Evolutionary conservation across 2,113 vertebrate species (phyloP), one percentile per base, ranked within the genome.

Genomic region (Rousettus leschenaultii): DNA sequence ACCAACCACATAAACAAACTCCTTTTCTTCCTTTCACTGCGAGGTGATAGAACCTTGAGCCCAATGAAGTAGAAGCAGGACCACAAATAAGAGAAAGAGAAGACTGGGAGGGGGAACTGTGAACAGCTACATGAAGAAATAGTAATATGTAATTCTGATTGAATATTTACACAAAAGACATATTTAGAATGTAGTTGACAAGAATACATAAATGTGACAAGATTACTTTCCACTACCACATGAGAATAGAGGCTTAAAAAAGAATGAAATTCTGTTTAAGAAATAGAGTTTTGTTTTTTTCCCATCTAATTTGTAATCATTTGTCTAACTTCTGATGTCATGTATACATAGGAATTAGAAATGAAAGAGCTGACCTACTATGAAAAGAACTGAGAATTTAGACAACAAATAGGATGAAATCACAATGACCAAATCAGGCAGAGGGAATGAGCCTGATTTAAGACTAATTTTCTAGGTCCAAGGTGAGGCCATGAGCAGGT

Each of bases 291-390:
- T 10, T 40, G 43, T 40, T 53, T 74, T 80, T 93, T 73, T 40
- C 38, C 38, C 48, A 93, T 40, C 51, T 93, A 7, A 83, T 73
- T 68, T 91, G 63, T 74, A 82, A 88, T 77, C 66, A 95, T 15
- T 83, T 51, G 9, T 86, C 65, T 86, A 85, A 71, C 40, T 91
- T 96, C 65, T 95, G 45, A 89, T 35, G 40, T 83, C 94, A 87
- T 70, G 7, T 38, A 33, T 19, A 53, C 53, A 43, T 3, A 80
- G 43, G 68, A 57, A 89, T 86, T 59, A 79, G 68, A 79, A 97
- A 21, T n/a, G 61, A 87, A 51, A 89, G 30, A 87, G 26, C 28
- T 70, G 30, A 82, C 2, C 45, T 26, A 63, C 74, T 28, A 65
- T 38, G 45, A 73, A 92, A 61, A 66, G 1, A n/a, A 79, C 51